Percentiles rank a stretch among this genome's conserved stretches.
phyloP scores from a whole-genome alignment of 2,888 invertebrate genomes.

The Notodonta dromedarius region DNA sequence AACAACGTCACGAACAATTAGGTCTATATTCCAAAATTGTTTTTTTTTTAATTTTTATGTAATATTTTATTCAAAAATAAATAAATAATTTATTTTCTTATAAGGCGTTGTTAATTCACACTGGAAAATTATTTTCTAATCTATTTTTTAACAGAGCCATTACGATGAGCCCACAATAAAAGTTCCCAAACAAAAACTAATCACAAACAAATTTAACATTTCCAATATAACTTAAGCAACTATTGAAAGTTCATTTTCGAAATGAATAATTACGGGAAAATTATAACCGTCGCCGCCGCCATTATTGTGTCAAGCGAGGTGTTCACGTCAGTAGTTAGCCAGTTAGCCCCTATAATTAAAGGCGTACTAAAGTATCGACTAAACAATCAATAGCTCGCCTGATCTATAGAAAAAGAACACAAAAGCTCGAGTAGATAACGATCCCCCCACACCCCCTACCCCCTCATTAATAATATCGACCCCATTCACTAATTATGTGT shows the following conservation, averaged over 20 bases:
- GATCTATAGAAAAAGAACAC: conserved; percentile 79
- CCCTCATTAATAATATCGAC: conserved; percentile 84
- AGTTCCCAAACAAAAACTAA: conserved; percentile 8
- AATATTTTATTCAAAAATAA: too few species aligned
- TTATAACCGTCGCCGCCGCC: conserved; percentile 65
- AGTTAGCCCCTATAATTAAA: conserved; percentile 80
- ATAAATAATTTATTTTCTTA: too few species aligned
- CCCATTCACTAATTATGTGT: conserved; percentile 83
- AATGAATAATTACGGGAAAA: conserved; percentile 76
- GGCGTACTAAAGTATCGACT: conserved; percentile 72
- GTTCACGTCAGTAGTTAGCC: conserved; percentile 68
- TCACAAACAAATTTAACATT: conserved; percentile 23
- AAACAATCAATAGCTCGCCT: conserved; percentile 75
- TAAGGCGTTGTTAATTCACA: not conserved
- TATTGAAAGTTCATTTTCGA: conserved; percentile 63
- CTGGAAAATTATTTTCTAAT: not conserved
- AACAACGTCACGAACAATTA: too few species aligned
- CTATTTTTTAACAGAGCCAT: not conserved
- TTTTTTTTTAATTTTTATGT: too few species aligned
- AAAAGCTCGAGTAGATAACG: conserved; percentile 82
- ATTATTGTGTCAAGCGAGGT: conserved; percentile 80
- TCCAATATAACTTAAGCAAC: conserved; percentile 60
- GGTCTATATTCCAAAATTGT: too few species aligned
- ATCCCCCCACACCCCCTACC: conserved; percentile 59
- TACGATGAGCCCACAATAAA: not conserved